Evolutionary conservation across 2,888 invertebrate genomes (phyloP).

Genomic region (Melieria crassipennis): DNA sequence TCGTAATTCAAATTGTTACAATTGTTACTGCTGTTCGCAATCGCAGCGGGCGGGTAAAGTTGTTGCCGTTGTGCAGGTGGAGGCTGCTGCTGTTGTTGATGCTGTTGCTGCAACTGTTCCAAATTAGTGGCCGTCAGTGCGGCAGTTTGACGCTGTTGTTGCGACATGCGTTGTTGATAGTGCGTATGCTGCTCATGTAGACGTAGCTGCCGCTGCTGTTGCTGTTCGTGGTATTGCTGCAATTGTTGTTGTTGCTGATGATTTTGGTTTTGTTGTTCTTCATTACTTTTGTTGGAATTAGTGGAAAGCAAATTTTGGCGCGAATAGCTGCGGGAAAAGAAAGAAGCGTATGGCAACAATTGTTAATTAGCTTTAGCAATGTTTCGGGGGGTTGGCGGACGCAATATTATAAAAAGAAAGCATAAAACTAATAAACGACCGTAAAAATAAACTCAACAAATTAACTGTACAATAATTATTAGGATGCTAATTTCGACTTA

Average conservation of each 20-base stretch:
- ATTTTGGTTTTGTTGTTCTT: conserved; percentile 70
- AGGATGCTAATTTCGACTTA: no score
- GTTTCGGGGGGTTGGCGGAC: background rate
- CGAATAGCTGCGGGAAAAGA: conserved; percentile 76
- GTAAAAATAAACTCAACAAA: no score
- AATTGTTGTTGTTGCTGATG: conserved; percentile 49
- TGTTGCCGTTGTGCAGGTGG: conserved; percentile 25
- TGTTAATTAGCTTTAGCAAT: conserved; percentile 12
- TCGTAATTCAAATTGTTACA: conserved; percentile 69
- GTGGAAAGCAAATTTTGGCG: conserved; percentile 87
- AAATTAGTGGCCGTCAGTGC: conserved; percentile 20
- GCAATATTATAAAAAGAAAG: background rate
- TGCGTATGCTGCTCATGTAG: conserved; percentile 36
- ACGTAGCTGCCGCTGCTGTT: conserved; percentile 50
- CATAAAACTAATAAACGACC: no score
- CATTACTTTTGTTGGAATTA: conserved; percentile 75
- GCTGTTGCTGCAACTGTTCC: conserved; percentile 33
- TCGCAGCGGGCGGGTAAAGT: conserved; percentile 40
- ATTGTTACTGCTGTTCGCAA: conserved; percentile 63
- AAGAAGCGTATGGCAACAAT: conserved; percentile 19
- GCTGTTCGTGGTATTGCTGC: conserved; percentile 64
- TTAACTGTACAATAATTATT: no score
- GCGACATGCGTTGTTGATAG: conserved; percentile 35
- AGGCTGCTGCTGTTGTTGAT: conserved; percentile 38
- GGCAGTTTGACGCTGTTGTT: conserved; percentile 36